Base-by-base conservation (phyloP, 2,797 vertebrate genomes). In the Neosilurus mollespiculum region DNA sequence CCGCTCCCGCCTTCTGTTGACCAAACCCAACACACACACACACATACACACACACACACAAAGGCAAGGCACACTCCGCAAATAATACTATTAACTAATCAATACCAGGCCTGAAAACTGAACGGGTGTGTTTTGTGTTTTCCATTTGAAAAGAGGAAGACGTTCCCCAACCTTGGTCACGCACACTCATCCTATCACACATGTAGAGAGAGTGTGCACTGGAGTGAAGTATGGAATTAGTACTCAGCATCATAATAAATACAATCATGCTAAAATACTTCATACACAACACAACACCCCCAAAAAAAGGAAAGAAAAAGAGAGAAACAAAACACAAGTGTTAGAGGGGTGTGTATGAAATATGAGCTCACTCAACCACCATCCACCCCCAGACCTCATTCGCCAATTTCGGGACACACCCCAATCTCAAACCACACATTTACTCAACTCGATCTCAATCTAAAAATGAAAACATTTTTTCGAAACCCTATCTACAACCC, bases 21-120 rank as follows among this genome's bases (percentile, higher is more conserved):
- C 86, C 87, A 83, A 86, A 82, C 76, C 81, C 66, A 82, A 72
- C 79, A 78, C 87, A 80, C 82, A 67, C 53, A 69, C 53, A 67
- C 67, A 80, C 83, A 59, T 26, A 75, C 53, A 49, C 67, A 59
- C 72, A 71, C 66, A 81, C 62, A 34, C 20, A 18, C 49, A 72
- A 62, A 84, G 71, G 83, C 65, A 75, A 84, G 84, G 86, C 87
- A 87, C 84, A 88, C 81, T 86, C 79, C 81, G 65, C 86, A 87
- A 87, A 88, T 87, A 89, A 89, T 88, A 82, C 86, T 84, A 89
- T 89, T 88, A 89, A 86, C 69, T 82, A 86, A 88, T 89, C 88
- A 87, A 89, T 89, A 89, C 81, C 61, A 11, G 65, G 75, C 80
- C 37, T 64, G 66, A 53, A 83, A 61, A 83, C 82, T 73, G 84